These are phyloP conservation scores for Temnothorax ravouxi DNA, from an alignment of 2,888 invertebrate species.

Conservation along the genomic window DNA sequence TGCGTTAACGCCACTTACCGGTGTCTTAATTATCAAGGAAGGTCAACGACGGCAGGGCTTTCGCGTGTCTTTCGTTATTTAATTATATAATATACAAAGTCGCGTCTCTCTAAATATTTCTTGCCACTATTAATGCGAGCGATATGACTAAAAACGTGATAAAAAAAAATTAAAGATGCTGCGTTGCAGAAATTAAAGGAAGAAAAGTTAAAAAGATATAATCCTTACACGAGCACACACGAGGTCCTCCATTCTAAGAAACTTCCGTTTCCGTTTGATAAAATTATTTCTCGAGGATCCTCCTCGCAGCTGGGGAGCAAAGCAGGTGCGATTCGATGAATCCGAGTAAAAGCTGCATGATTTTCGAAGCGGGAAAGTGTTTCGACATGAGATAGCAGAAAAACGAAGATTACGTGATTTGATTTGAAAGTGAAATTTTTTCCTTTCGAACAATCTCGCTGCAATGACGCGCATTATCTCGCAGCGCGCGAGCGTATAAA, in stretches of 20 bases:
- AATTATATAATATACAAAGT: neutral
- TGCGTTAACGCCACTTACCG: conserved; percentile 39
- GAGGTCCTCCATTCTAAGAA: neutral
- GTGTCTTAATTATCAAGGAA: conserved; percentile 41
- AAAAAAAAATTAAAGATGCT: neutral
- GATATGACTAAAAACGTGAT: neutral
- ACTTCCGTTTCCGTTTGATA: conserved; percentile 3
- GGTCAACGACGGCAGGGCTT: neutral
- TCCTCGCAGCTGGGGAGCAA: neutral
- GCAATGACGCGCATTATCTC: conserved; percentile 9
- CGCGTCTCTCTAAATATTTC: neutral
- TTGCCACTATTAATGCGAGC: neutral
- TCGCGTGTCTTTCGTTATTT: conserved; percentile 11
- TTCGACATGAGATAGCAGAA: neutral
- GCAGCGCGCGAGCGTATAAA: conserved; percentile 12
- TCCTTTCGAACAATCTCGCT: conserved; percentile 28
- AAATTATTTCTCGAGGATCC: neutral
- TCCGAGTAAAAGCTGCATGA: neutral
- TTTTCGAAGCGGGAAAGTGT: conserved; percentile 31
- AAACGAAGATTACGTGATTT: conserved; percentile 15
- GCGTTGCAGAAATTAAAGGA: neutral
- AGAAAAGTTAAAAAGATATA: neutral
- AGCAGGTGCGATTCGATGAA: neutral
- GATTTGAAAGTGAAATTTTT: conserved; percentile 43
- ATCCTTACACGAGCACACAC: neutral